phyloP scores from a whole-genome alignment of 2,113 vertebrate species.

The Cairina moschata region DNA sequence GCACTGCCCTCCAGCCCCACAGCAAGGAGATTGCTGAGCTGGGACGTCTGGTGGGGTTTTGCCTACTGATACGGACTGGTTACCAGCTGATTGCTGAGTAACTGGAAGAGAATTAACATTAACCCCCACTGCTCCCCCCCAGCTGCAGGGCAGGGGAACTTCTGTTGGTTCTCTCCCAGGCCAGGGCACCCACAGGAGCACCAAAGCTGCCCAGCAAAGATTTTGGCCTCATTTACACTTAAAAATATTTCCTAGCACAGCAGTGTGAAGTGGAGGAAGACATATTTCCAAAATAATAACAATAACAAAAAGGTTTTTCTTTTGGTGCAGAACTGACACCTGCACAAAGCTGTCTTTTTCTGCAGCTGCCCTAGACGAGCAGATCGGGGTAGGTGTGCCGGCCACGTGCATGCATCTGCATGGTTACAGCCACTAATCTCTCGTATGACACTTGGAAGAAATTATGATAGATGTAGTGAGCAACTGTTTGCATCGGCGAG shows the following conservation, averaged over 20 bases:
- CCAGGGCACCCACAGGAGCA: not conserved
- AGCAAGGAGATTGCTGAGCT: not conserved
- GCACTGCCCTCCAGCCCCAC: not conserved
- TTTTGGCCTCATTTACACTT: not conserved
- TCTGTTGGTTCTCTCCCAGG: not conserved
- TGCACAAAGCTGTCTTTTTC: not conserved
- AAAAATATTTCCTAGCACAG: not conserved
- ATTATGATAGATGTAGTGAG: conserved; percentile 52
- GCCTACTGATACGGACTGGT: fast-evolving
- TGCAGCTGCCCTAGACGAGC: not conserved
- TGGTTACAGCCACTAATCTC: not conserved
- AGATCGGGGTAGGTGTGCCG: not conserved
- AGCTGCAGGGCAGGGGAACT: not conserved
- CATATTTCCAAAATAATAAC: not conserved
- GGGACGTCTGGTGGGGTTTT: not conserved
- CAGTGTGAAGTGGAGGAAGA: fast-evolving
- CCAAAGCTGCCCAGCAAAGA: not conserved
- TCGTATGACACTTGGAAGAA: not conserved
- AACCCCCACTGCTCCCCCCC: not conserved
- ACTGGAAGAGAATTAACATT: not conserved
- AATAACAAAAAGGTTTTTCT: not conserved
- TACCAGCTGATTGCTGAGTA: not conserved
- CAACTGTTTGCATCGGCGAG: conserved; percentile 26
- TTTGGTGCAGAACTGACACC: not conserved
- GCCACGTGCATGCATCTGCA: not conserved